A percentile compares a stretch with the other conserved stretches of the same genome.
These are phyloP conservation scores for Orthosia incerta DNA, from an alignment of 2,888 invertebrate genomes.

Conservation along the genomic window DNA sequence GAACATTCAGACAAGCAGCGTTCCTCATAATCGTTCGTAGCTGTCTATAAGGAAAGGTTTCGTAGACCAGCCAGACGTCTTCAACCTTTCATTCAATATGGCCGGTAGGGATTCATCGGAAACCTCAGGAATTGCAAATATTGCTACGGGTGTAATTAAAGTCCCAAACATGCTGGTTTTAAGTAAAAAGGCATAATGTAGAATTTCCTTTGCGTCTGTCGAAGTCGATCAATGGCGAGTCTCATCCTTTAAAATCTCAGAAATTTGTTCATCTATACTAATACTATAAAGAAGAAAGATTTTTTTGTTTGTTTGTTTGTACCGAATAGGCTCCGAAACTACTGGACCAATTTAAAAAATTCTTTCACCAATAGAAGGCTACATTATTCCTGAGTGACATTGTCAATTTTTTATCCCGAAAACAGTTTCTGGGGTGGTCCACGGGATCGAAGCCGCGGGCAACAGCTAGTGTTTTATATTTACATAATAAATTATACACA, in stretches of 20 bases:
- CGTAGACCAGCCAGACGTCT: not conserved
- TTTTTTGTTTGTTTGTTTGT: too few relatives aligned
- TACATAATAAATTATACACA: slow-evolving; percentile 46
- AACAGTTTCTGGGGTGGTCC: too few relatives aligned
- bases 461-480: too few relatives aligned
- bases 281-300: too few relatives aligned
- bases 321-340: too few relatives aligned
- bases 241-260: slow-evolving; percentile 26
- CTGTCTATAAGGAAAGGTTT: slow-evolving; percentile 4
- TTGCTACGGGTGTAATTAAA: slow-evolving; percentile 44
- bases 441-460: too few relatives aligned
- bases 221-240: slow-evolving; percentile 42
- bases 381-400: too few relatives aligned
- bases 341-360: too few relatives aligned
- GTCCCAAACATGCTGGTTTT: slow-evolving; percentile 44
- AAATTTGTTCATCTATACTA: slow-evolving; percentile 34
- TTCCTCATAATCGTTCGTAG: not conserved
- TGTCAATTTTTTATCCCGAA: too few relatives aligned
- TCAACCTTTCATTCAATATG: slow-evolving; percentile 8
- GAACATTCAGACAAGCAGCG: slow-evolving; percentile 5
- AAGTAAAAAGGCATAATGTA: slow-evolving; percentile 42
- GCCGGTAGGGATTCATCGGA: slow-evolving; percentile 41
- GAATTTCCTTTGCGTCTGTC: slow-evolving; percentile 37
- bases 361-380: too few relatives aligned
- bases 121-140: slow-evolving; percentile 38